A percentile compares a stretch with the other conserved stretches of the same genome.
Conservation (phyloP, 2,888 invertebrate genomes). For the Allacma fusca region DNA sequence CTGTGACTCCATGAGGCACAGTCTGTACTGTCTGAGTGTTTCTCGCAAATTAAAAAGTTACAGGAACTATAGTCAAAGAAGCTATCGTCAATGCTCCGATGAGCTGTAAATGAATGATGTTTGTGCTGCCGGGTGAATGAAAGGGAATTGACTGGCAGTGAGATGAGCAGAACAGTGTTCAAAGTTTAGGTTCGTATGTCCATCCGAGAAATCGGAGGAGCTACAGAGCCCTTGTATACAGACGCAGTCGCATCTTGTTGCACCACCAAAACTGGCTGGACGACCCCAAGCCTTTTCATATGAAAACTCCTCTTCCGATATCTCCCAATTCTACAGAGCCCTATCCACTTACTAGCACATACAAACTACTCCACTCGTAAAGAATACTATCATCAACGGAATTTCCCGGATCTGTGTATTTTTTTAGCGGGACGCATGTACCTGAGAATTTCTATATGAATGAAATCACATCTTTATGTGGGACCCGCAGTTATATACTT, state of each 20-base stretch:
- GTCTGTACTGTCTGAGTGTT: too few species aligned
- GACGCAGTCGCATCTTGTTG: conserved; percentile 37
- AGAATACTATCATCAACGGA: background rate
- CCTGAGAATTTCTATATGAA: conserved; percentile 4
- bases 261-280: background rate
- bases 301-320: background rate
- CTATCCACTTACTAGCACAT: background rate
- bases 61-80: background rate
- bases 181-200: background rate
- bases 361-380: background rate
- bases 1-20: background rate
- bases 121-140: conserved; percentile 16
- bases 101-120: conserved; percentile 20
- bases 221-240: background rate
- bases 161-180: conserved; percentile 14
- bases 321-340: background rate
- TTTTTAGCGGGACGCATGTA: background rate
- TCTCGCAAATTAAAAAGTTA: background rate
- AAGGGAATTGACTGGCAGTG: conserved; percentile 21
- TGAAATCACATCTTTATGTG: background rate
- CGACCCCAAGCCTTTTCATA: conserved; percentile 2
- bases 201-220: conserved; percentile 16
- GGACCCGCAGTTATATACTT: too few species aligned
- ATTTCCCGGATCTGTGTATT: background rate
- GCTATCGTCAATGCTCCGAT: conserved; percentile 1